Base-by-base conservation (phyloP, 2,113 vertebrate species). In the Alethe castanea region DNA sequence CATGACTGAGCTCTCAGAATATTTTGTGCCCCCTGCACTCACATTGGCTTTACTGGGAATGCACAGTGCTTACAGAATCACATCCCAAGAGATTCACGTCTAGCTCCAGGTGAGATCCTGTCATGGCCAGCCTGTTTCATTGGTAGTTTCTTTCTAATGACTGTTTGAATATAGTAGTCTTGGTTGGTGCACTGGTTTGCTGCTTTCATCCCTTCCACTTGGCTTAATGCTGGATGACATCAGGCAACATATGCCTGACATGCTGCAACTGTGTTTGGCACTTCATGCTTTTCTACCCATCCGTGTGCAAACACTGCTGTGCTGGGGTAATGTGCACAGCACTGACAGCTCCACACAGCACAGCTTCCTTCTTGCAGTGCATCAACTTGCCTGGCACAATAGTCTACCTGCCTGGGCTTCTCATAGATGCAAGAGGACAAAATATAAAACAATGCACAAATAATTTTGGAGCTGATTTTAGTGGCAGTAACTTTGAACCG, bases 181-280 rank as follows among this genome's bases (percentile, higher is more conserved):
- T 80, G 36, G 35, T 65, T 66, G 54, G 61, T 90, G 47, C 45
- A 12, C 69, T 40, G 44, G 17, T 82, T 86, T 92, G 50, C 56
- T 70, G 61, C 36, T 92, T 83, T 81, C 70, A 19, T 82, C 57
- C 66, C 69, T 83, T 88, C 53, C 69, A 76, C 45, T 77, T 66
- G 84, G 62, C 81, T 91, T 95, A 95, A 92, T 90, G 29, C 57
- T 95, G 60, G 74, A 17, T 93, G 93, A 61, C 86, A 97, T 89
- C 69, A 77, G 82, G 80, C 70, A 84, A 61, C 86, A 74, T 86
- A 74, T 90, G 94, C 65, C 78, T 87, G 80, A 89, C 67, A 28
- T 64, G 29, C 70, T 62, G 40, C n/a, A 54, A 33, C 59, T 62
- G 52, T 29, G 53, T 72, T 86, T 94, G 91, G 88, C 91, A 80